A percentile compares a stretch with the other conserved stretches of the same genome.
Evolutionary conservation across 2,113 vertebrate species (phyloP).

Genomic region (Cheirogaleus medius): DNA sequence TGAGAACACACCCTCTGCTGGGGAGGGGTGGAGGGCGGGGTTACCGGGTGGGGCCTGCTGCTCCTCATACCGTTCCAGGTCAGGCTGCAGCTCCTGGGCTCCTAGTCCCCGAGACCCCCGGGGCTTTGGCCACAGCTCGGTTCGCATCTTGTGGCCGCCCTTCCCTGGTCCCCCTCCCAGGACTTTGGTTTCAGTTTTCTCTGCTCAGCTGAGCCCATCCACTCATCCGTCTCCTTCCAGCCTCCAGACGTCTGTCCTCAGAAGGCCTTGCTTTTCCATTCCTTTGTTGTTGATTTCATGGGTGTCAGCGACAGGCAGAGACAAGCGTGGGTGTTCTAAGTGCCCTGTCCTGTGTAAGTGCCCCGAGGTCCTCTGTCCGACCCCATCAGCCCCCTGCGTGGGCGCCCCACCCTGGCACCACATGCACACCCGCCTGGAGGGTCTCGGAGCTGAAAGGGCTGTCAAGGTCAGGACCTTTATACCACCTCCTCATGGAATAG

Average conservation of each 20-base stretch:
- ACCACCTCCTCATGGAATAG: neutral
- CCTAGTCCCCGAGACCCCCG: neutral
- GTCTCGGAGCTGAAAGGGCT: neutral
- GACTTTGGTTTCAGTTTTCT: neutral
- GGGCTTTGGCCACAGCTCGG: neutral
- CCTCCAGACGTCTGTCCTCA: neutral
- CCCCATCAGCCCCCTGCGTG: fast-evolving
- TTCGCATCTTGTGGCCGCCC: neutral
- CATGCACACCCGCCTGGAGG: neutral
- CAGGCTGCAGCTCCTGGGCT: neutral
- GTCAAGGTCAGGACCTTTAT: too few species aligned
- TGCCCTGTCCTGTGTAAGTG: neutral
- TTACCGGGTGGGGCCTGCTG: fast-evolving
- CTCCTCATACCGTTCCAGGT: neutral
- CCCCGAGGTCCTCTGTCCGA: neutral
- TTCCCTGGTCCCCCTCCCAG: neutral
- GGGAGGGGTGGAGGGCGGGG: neutral
- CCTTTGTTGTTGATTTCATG: fast-evolving
- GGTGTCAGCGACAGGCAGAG: neutral
- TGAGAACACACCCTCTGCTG: neutral
- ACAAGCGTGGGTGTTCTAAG: fast-evolving
- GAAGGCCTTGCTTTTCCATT: neutral
- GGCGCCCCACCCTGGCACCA: fast-evolving
- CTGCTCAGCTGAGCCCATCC: neutral
- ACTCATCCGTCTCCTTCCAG: neutral